phyloP scores from a whole-genome alignment of 2,888 invertebrate species.

The Mechanitis messenoides region DNA sequence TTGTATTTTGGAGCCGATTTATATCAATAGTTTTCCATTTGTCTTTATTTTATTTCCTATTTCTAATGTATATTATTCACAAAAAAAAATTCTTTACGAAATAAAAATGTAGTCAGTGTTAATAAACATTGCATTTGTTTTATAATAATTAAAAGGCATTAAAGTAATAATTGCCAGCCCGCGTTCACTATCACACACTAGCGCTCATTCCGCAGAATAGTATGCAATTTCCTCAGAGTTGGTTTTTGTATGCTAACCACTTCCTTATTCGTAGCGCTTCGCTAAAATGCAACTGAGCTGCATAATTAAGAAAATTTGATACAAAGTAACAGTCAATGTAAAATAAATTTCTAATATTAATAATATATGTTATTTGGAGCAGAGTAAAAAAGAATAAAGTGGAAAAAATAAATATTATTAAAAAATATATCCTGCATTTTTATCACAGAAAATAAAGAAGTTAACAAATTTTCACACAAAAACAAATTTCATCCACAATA shows the following conservation, averaged over 20 bases:
- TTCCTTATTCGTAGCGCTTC: neutral
- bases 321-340: neutral
- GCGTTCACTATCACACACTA: slow-evolving; percentile 1
- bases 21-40: no score
- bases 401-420: neutral
- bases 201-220: neutral
- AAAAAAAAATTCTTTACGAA: no score
- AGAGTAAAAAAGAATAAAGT: neutral
- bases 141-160: neutral
- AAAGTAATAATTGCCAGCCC: neutral
- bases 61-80: no score
- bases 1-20: neutral
- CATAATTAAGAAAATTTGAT: slow-evolving; percentile 1
- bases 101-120: neutral
- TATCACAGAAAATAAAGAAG: no score
- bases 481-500: neutral
- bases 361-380: neutral
- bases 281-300: slow-evolving; percentile 2
- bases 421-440: no score
- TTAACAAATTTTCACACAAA: neutral
- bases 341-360: neutral
- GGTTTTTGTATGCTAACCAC: slow-evolving; percentile 6
- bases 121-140: neutral
- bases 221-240: slow-evolving; percentile 3
- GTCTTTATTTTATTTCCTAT: no score